Evolutionary conservation across 2,113 vertebrate species (phyloP).

Genomic region (Egretta garzetta): DNA sequence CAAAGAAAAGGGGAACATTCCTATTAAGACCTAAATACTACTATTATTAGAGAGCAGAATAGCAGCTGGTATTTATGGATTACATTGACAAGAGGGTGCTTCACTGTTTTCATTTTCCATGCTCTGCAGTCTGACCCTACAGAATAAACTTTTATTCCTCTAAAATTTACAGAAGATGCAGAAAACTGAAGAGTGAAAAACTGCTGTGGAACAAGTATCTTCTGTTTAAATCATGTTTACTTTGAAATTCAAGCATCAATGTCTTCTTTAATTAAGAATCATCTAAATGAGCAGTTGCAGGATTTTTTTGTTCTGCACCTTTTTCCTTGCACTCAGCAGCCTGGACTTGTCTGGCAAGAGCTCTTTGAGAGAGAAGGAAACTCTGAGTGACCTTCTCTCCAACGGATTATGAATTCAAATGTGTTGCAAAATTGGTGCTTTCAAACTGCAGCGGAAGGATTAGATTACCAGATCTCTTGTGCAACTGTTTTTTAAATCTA

Average conservation of each 20-base stretch:
- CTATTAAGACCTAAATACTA: neutral
- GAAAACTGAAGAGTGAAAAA: neutral
- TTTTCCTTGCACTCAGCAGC: neutral
- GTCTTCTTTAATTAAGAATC: neutral
- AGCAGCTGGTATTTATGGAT: neutral
- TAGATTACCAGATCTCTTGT: neutral
- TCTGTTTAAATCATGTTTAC: neutral
- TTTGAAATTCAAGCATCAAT: neutral
- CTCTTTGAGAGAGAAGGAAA: neutral
- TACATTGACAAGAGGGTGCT: neutral
- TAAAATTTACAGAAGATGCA: neutral
- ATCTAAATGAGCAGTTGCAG: neutral
- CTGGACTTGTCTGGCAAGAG: neutral
- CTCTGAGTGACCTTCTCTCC: neutral
- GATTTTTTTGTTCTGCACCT: neutral
- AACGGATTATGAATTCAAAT: neutral
- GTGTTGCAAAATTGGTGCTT: neutral
- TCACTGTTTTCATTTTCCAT: neutral
- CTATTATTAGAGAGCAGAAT: neutral
- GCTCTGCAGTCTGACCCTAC: neutral
- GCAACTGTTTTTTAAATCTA: neutral
- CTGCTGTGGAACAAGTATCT: neutral
- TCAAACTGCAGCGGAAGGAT: neutral
- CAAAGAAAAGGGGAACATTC: conserved; percentile 24
- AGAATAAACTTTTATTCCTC: neutral